phyloP scores from a whole-genome alignment of 64 coral and sea anemone genomes.

The Porites lutea region DNA sequence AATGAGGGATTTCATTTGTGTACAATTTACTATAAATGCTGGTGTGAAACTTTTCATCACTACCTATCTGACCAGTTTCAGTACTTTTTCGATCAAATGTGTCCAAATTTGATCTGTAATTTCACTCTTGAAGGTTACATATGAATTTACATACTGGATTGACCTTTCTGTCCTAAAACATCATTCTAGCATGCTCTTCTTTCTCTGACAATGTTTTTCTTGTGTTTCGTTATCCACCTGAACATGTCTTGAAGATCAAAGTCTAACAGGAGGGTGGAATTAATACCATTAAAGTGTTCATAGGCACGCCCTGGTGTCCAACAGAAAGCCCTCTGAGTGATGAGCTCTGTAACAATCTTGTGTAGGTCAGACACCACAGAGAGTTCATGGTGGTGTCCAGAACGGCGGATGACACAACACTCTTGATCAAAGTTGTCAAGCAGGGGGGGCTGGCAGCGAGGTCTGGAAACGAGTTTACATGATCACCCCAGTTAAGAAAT shows the following conservation, averaged over 20 bases:
- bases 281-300: slow-evolving; percentile 45
- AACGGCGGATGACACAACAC: slow-evolving; percentile 51
- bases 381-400: slow-evolving; percentile 70
- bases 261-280: slow-evolving; percentile 58
- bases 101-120: slow-evolving; percentile 25
- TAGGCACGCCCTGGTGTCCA: slow-evolving; percentile 60
- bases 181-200: slow-evolving; percentile 65
- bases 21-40: slow-evolving; percentile 17
- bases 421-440: slow-evolving; percentile 67
- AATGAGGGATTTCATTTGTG: slow-evolving; percentile 3
- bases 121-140: neutral
- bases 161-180: slow-evolving; percentile 1
- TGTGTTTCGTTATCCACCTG: slow-evolving; percentile 74
- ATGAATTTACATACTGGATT: slow-evolving; percentile 7
- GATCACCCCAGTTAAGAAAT: no score
- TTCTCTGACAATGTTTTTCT: slow-evolving; percentile 68
- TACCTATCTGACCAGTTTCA: slow-evolving; percentile 4
- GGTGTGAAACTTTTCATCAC: neutral
- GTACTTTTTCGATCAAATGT: slow-evolving; percentile 4
- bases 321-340: slow-evolving; percentile 57
- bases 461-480: no score
- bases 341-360: slow-evolving; percentile 68
- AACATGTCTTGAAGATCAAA: slow-evolving; percentile 84
- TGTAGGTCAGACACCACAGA: slow-evolving; percentile 48
- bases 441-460: no score